A percentile compares a stretch with the other conserved stretches of the same genome.
phyloP scores from a whole-genome alignment of 2,888 invertebrate species.

The Lasioglossum calceatum region DNA sequence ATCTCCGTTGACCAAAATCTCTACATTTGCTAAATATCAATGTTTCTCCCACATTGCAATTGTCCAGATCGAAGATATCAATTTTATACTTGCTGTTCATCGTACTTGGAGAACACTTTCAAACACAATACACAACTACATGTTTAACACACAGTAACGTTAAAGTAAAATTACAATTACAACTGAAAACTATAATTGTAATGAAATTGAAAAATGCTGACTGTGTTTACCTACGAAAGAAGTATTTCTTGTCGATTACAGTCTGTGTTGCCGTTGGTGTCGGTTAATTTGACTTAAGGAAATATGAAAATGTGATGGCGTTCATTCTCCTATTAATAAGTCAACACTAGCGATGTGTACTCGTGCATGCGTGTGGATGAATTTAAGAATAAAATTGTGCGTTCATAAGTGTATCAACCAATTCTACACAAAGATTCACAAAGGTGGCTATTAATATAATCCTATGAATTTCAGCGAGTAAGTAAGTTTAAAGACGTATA shows the following conservation, averaged over 20 bases:
- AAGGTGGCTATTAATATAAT: neutral
- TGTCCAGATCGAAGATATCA: neutral
- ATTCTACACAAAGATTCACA: neutral
- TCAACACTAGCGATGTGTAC: neutral
- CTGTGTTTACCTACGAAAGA: neutral
- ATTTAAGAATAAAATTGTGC: constrained; percentile 2
- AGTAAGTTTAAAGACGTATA: neutral
- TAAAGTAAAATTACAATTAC: neutral
- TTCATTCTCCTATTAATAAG: neutral
- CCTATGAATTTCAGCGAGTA: constrained; percentile 3
- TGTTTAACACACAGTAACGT: neutral
- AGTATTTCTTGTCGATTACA: neutral
- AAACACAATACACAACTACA: neutral
- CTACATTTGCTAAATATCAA: neutral
- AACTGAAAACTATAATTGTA: neutral
- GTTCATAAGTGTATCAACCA: neutral
- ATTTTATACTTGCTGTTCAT: neutral
- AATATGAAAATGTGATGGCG: constrained; percentile 31
- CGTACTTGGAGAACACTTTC: neutral
- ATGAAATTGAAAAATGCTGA: neutral
- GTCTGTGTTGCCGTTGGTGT: neutral
- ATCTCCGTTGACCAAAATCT: neutral
- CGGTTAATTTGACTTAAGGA: neutral
- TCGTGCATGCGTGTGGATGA: neutral
- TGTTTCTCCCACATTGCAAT: neutral